Evolutionary conservation across 2,113 vertebrate species (phyloP), one percentile per base, ranked within the genome.

Genomic region (Thamnaconus septentrionalis): DNA sequence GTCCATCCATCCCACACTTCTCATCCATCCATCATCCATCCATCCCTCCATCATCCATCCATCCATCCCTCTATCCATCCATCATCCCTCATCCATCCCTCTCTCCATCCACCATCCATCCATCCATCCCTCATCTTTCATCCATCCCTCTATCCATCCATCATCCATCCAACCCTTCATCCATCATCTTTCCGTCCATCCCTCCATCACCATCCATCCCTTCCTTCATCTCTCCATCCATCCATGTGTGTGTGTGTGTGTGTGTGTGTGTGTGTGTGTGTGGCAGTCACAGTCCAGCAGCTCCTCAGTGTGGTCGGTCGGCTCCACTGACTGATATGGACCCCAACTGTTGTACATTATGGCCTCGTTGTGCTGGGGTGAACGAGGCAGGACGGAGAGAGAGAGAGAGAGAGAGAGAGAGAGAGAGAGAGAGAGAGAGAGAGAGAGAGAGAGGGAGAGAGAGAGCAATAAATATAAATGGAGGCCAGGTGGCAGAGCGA

Each of bases 331-430:
- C 18, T 31, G 18, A 31, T 53, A 73, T 53, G 68, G 69, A 76
- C 72, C 76, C 76, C 18, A 2, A 56, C 69, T 66, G 61, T 66
- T 76, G 81, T 84, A 83, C 80, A 82, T 80, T 80, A 82, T 71
- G 69, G 58, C 55, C 61, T 79, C 58, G 54, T 64, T 73, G 72
- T 61, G 59, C 18, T 2, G 41, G 48, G 66, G 53, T 56, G 54
- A 40, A 42, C 52, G 60, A 53, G 61, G 61, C 9, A 0, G 11
- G 4, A 5, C 5, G 50, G 5, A 9, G 9, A 8, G 41, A 41
- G 56, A 67, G 53, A 46, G 54, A 53, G 45, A 59, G 44, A 62
- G 69, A 73, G 52, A 61, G 68, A n/a, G n/a, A 47, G 42, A 8
- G 3, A 8, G 3, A 3, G 64, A 48, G 8, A 3, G 47, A 6